Base-by-base conservation (phyloP, 2,113 vertebrate species). In the Dolichotis patagonum region DNA sequence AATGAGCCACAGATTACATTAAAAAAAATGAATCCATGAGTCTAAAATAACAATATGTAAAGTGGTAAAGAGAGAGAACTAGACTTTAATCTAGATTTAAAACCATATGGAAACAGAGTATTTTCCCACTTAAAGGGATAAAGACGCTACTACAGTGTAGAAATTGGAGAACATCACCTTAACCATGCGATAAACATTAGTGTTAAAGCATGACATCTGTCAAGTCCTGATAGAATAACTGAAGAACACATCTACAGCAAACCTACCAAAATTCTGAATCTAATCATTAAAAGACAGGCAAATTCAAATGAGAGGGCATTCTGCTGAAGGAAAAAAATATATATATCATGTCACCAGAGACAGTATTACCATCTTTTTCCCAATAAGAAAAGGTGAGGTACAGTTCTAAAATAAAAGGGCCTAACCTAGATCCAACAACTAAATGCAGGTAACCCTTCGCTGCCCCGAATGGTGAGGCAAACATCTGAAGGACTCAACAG, bases 281-380 rank as follows among this genome's bases (percentile, higher is more conserved):
- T 58, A 58, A 32, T 32, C 69, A 83, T 14, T 19, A 82, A 63
- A 8, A 35, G 20, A 63, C 4, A 82, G 46, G 38, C 38, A 63
- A 90, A 82, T 62, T 41, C 43, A 86, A 62, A 90, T 43, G 78
- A 71, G 92, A 30, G 49, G 6, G 46, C 49, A 58, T 58, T 90
- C 75, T 84, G 14, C 26, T 90, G 87, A 93, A 90, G 17, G 24
- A 85, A 75, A 94, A 82, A 91, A 71, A 89, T 54, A 89, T 54
- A 89, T 56, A 5, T 19, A 89, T 3, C 28, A 69, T 60, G 5
- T 89, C 67, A 69, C 52, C 38, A 49, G 67, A 87, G 77, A 96
- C 41, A 84, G 1, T 10, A 88, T 4, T 26, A 73, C 7, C n/a
- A 49, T 16, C 20, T 22, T 19, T 14, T 20, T 5, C 19, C 41